Evolutionary conservation across 2,797 vertebrate species (phyloP), one percentile per base, ranked within the genome.

Genomic region (Betta splendens): DNA sequence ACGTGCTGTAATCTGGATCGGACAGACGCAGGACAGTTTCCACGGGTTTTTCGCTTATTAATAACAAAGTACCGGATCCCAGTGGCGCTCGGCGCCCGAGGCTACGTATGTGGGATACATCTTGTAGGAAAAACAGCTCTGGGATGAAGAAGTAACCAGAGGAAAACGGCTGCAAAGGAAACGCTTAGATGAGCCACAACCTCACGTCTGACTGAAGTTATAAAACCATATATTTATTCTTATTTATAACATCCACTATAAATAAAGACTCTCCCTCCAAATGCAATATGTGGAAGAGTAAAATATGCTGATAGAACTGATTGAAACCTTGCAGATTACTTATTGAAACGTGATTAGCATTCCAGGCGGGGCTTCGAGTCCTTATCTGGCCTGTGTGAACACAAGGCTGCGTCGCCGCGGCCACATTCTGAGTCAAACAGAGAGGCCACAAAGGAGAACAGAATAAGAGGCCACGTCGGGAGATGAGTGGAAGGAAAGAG

Each of bases 41-140:
- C 35, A 51, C 61, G 52, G 10, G 0, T 32, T 56, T 54, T 32
- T 15, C 9, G 56, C 53, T 17, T 31, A 37, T 31, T 50, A 78
- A 58, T 76, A 43, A 37, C 43, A 62, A 45, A 63, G 56, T 55
- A 26, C 2, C 61, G 7, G 36, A 58, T 74, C 68, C 69, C 64
- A 25, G 33, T 32, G 50, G 69, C 59, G 45, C 45, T 66, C 21
- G 53, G 47, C 37, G 77, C 83, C 77, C 20, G 35, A 42, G 75
- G 84, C n/a, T n/a, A n/a, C n/a, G 81, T 61, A 69, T 60, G 33
- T 70, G 50, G 61, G 49, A 77, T 67, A 65, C 23, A 64, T 50
- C 65, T 37, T 69, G 64, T 81, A 79, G 51, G 65, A 76, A 78
- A 49, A 64, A 47, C 45, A 58, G 62, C 67, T 69, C 20, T 16